These are phyloP conservation scores for Dione juno DNA, from an alignment of 2,888 invertebrate genomes.

Conservation along the genomic window DNA sequence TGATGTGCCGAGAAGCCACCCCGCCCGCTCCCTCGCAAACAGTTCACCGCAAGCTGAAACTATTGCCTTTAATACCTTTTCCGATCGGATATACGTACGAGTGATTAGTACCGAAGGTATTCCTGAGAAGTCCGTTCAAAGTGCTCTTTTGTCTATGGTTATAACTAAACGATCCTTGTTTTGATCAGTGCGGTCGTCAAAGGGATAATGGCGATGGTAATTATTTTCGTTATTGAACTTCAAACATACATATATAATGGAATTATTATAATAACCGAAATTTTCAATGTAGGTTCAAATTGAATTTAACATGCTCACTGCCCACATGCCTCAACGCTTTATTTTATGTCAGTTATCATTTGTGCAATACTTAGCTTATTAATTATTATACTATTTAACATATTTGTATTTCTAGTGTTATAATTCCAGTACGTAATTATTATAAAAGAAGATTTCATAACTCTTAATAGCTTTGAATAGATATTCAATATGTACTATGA, in stretches of 20 bases:
- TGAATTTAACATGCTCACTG: too few species aligned
- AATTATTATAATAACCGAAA: neutral
- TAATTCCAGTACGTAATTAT: too few species aligned
- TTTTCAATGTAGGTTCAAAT: too few species aligned
- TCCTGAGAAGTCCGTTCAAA: constrained; percentile 74
- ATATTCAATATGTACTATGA: constrained; percentile 8
- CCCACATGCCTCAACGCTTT: neutral
- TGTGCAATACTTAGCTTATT: neutral
- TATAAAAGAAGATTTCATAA: too few species aligned
- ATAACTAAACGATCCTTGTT: constrained; percentile 65
- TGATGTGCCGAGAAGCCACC: constrained; percentile 69
- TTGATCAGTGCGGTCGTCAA: constrained; percentile 48
- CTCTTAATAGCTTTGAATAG: neutral
- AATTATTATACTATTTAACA: too few species aligned
- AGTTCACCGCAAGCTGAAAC: constrained; percentile 80
- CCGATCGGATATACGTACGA: constrained; percentile 74
- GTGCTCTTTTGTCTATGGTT: constrained; percentile 66
- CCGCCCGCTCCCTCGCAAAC: constrained; percentile 63
- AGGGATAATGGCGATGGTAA: constrained; percentile 24
- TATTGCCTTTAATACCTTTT: constrained; percentile 81
- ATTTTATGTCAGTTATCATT: neutral
- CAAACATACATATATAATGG: neutral
- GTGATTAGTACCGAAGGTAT: constrained; percentile 77
- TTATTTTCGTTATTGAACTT: constrained; percentile 22
- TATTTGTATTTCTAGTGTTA: too few species aligned